Base-by-base conservation (phyloP, 2,113 vertebrate species). In the Rhinopomastus cyanomelas region DNA sequence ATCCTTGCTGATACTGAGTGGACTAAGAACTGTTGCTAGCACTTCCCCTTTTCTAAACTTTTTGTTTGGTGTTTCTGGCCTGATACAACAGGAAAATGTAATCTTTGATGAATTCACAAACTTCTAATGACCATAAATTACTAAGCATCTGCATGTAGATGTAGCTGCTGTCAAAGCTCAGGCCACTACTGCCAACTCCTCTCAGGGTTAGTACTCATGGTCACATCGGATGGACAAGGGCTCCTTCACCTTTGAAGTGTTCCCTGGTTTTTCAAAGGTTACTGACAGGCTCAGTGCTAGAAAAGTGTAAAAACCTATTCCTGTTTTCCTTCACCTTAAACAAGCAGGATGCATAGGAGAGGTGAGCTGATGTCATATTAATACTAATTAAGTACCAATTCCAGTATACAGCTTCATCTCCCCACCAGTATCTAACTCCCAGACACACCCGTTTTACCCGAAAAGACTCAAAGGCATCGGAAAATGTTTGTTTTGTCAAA, bases 331-430 rank as follows among this genome's bases (percentile, higher is more conserved):
- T 22, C 11, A 49, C 42, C 12, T 11, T 36, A 27, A 44, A 26
- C 13, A 61, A 34, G 25, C 1, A 22, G 8, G 46, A 32, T 19
- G n/a, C 8, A 32, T 20, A 37, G 53, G 13, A 6, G 52, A 71
- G 56, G 26, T 1, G 44, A 59, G 32, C 0, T 8, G 14, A 5
- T 8, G 20, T 5, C 2, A 2, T 16, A 16, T 19, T 42, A 39
- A 48, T 29, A 25, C 32, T 55, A 18, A 61, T 32, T n/a, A 29
- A 67, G 44, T 6, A 78, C 34, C 18, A 42, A 55, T 20, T 61
- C 18, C 16, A 6, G 14, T 3, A 23, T 19, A 36, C 23, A 11
- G 5, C 25, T 65, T 76, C 13, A 2, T 51, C 49, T 81, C 9
- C 11, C 39, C 53, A 34, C 36, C 51, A 60, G 59, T 1, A 15